A percentile compares a stretch with the other conserved stretches of the same genome.
phyloP scores from a whole-genome alignment of 1,140 invertebrate species.

The Drosophila ogumai region DNA sequence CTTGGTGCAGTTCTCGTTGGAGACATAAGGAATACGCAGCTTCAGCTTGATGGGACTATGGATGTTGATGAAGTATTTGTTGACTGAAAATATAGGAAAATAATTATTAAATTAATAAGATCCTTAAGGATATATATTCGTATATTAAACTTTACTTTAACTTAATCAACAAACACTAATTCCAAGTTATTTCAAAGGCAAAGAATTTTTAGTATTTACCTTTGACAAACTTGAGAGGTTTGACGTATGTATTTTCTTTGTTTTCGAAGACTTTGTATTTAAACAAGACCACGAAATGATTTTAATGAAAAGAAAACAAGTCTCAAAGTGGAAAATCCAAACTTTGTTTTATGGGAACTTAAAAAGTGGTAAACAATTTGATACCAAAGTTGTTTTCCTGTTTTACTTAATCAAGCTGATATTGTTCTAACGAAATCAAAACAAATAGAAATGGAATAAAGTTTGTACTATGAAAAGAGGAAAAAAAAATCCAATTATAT shows the following conservation, averaged over 20 bases:
- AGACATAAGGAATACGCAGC: slow-evolving; percentile 74
- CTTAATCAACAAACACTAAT: neutral
- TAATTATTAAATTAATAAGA: neutral
- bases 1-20: slow-evolving; percentile 74
- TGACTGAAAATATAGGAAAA: slow-evolving; percentile 51
- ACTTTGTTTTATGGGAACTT: slow-evolving; percentile 8
- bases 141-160: neutral
- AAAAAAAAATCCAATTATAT: neutral
- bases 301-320: neutral
- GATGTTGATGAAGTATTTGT: slow-evolving; percentile 80
- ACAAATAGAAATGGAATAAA: neutral
- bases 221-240: slow-evolving; percentile 1
- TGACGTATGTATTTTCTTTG: slow-evolving; percentile 5
- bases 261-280: neutral
- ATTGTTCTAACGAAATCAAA: neutral
- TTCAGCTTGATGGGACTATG: slow-evolving; percentile 84
- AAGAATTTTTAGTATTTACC: neutral
- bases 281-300: slow-evolving; percentile 10
- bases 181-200: neutral
- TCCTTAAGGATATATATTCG: neutral
- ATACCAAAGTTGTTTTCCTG: neutral
- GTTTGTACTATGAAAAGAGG: neutral
- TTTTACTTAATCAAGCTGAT: neutral
- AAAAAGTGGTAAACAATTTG: slow-evolving; percentile 1
- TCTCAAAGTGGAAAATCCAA: neutral